Evolutionary conservation across 2,888 invertebrate genomes (phyloP).

Genomic region (Heteropelma amictum): DNA sequence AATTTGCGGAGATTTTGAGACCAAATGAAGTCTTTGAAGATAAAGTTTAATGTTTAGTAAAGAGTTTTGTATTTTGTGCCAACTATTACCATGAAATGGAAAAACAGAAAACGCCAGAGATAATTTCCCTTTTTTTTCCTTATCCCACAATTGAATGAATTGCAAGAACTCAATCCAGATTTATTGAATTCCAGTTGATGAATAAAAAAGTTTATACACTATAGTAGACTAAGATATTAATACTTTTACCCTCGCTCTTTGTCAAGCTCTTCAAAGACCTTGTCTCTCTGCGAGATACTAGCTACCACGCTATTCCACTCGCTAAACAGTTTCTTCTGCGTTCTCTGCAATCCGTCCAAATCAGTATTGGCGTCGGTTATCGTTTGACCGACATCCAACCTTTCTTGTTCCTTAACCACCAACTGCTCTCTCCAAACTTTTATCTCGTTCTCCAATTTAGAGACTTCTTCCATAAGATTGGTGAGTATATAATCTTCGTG

Average conservation of each 20-base stretch:
- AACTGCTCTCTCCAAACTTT: conserved; percentile 83
- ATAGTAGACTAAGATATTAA: no score
- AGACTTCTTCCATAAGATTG: conserved; percentile 84
- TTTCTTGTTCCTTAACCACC: conserved; percentile 82
- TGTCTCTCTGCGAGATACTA: conserved; percentile 85
- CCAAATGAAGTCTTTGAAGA: no score
- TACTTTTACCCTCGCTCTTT: conserved; percentile 81
- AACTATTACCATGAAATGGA: no score
- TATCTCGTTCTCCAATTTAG: conserved; percentile 84
- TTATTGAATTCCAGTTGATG: no score
- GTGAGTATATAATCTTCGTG: conserved; percentile 83
- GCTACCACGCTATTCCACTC: conserved; percentile 88
- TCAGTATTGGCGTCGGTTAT: conserved; percentile 86
- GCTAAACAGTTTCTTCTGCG: conserved; percentile 84
- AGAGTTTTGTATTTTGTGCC: no score
- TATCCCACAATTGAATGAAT: no score
- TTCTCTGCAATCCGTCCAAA: conserved; percentile 84
- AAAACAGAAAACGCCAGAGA: no score
- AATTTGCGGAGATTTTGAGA: no score
- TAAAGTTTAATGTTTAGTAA: no score
- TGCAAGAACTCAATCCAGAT: no score
- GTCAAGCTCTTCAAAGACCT: conserved; percentile 82
- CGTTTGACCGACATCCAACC: conserved; percentile 80
- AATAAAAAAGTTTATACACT: no score
- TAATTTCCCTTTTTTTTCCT: no score